A percentile compares a stretch with the other conserved stretches of the same genome.
Evolutionary conservation across 1,140 invertebrate genomes (phyloP).

Genomic region (Phymastichus coffea): DNA sequence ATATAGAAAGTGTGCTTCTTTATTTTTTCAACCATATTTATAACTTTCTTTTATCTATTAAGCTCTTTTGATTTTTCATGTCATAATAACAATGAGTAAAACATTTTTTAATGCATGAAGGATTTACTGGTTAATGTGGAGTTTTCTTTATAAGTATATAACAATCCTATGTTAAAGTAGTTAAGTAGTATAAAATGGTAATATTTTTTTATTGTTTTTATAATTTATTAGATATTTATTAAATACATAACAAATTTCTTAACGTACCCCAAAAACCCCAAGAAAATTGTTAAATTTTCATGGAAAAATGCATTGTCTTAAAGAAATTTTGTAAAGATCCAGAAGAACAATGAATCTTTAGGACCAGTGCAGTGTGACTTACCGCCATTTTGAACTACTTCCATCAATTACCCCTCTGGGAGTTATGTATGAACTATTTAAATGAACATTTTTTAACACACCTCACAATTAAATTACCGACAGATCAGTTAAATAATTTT

Average conservation of each 20-base stretch:
- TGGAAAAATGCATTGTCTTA: constrained; percentile 29
- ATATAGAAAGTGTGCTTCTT: too few relatives aligned
- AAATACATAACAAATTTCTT: constrained; percentile 16
- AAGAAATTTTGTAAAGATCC: constrained; percentile 22
- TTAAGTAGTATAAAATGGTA: constrained; percentile 22
- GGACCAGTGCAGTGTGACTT: constrained; percentile 44
- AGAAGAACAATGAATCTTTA: constrained; percentile 29
- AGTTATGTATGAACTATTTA: constrained; percentile 19
- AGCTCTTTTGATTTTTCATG: too few relatives aligned
- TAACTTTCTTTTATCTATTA: too few relatives aligned
- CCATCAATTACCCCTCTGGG: constrained; percentile 54
- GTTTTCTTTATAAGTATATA: constrained; percentile 21
- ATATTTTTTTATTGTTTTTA: constrained; percentile 16
- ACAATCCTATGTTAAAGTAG: constrained; percentile 9
- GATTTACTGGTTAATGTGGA: constrained; percentile 18
- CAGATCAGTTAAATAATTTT: constrained; percentile 11
- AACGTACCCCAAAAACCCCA: constrained; percentile 36
- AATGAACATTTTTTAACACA: constrained; percentile 21
- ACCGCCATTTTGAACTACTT: constrained; percentile 59
- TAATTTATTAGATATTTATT: constrained; percentile 20
- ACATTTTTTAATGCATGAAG: constrained; percentile 17
- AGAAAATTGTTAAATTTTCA: constrained; percentile 31
- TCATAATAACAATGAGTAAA: too few relatives aligned
- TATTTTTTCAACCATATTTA: constrained; percentile 8
- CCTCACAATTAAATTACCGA: constrained; percentile 22